phyloP scores from a whole-genome alignment of 1,140 invertebrate genomes.

The Drosophila pandora region DNA sequence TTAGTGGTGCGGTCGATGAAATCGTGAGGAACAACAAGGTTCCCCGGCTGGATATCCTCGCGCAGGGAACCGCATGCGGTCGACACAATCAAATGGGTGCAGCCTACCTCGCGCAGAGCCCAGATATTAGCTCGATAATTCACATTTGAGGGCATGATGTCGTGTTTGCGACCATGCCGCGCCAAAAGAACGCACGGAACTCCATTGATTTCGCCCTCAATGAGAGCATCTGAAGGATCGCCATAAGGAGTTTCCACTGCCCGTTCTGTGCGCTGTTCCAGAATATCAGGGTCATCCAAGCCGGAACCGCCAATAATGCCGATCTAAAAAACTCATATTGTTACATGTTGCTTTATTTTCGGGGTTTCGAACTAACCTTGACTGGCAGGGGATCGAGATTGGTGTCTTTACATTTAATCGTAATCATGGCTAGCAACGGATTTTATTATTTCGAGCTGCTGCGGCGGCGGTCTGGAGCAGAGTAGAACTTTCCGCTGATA shows the following conservation, averaged over 20 bases:
- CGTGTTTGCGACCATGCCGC: conserved; percentile 95
- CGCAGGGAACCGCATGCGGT: conserved; percentile 91
- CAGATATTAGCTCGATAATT: conserved; percentile 99
- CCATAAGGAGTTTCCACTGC: conserved; percentile 92
- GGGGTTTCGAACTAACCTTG: conserved; percentile 51
- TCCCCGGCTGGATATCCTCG: conserved; percentile 94
- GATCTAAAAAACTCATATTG: conserved; percentile 86
- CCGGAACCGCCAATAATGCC: conserved; percentile 98
- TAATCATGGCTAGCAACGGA: conserved; percentile 26
- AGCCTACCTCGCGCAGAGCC: conserved; percentile 94
- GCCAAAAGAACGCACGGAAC: conserved; percentile 91
- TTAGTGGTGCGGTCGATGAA: conserved; percentile 95
- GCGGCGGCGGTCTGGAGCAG: conserved; percentile 19
- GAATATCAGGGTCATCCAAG: conserved; percentile 92
- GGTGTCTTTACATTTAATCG: conserved; percentile 75
- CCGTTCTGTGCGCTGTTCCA: conserved; percentile 88
- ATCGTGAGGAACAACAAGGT: conserved; percentile 95
- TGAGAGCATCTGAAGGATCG: conserved; percentile 91
- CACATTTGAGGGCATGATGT: conserved; percentile 89
- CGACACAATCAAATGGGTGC: conserved; percentile 94
- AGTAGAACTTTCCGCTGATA: conserved; percentile 67
- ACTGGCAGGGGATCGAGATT: conserved; percentile 72
- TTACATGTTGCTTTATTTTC: not conserved
- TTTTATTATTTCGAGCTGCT: conserved; percentile 15
- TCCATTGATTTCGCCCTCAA: conserved; percentile 90